Evolutionary conservation across 2,888 invertebrate genomes (phyloP).

Genomic region (Lasius fuliginosus): DNA sequence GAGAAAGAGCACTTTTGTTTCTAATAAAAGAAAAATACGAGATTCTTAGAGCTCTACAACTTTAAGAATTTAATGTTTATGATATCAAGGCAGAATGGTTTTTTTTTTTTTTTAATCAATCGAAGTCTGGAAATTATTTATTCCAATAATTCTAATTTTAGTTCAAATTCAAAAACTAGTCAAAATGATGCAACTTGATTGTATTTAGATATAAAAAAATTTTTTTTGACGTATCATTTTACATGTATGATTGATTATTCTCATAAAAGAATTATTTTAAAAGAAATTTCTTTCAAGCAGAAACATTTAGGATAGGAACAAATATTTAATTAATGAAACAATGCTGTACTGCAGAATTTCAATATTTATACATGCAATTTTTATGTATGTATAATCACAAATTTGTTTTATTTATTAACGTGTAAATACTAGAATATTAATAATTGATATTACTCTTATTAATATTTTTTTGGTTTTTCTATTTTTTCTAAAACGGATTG

Average conservation of each 20-base stretch:
- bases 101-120: background rate
- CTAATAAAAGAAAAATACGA: background rate
- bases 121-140: background rate
- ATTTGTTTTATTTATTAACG: background rate
- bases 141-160: background rate
- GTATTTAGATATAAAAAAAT: background rate
- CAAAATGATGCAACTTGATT: background rate
- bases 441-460: background rate
- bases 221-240: background rate
- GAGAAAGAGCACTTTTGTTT: conserved; percentile 25
- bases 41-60: background rate
- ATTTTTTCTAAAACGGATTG: background rate
- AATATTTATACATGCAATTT: background rate
- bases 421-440: background rate
- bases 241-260: background rate
- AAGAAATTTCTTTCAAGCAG: background rate
- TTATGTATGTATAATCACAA: background rate
- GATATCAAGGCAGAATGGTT: background rate
- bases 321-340: background rate
- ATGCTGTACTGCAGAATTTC: background rate
- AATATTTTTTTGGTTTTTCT: background rate
- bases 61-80: background rate
- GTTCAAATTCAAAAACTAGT: background rate
- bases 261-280: background rate
- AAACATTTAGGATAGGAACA: too few species aligned